A percentile compares a stretch with the other conserved stretches of the same genome.
Conservation (phyloP, 2,113 vertebrate genomes). For the Todiramphus chloris region DNA sequence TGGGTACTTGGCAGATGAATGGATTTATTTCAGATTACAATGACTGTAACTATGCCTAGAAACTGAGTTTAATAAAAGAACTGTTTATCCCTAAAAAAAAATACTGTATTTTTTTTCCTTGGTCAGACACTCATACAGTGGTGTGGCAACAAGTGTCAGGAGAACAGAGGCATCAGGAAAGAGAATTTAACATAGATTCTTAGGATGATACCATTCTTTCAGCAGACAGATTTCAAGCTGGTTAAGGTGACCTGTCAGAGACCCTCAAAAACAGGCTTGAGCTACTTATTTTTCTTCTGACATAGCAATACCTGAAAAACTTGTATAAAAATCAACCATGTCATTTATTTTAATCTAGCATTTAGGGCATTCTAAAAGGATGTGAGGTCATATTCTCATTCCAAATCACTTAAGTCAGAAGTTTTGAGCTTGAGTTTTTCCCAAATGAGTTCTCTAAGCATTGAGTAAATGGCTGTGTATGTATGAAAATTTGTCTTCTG, state of each 20-base stretch:
- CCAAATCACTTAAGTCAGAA: not conserved
- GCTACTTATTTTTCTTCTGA: not conserved
- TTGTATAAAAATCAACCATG: rapidly evolving
- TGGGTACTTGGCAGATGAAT: not conserved
- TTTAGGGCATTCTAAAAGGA: not conserved
- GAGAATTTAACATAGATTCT: not conserved
- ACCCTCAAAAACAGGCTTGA: not conserved
- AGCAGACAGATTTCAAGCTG: not conserved
- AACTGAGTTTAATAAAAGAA: not conserved
- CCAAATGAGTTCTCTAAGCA: not conserved
- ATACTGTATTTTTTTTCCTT: not conserved
- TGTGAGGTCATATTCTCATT: not conserved
- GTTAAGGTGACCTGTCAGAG: not conserved
- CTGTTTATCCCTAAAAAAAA: not conserved
- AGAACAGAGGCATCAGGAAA: not conserved
- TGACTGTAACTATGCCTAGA: not conserved
- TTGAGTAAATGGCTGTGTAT: not conserved
- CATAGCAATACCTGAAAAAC: not conserved
- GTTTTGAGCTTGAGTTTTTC: not conserved
- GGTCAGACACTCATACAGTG: not conserved
- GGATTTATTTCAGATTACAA: not conserved
- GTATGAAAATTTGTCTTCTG: not conserved
- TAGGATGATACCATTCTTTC: not conserved
- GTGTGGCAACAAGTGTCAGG: not conserved
- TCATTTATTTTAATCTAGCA: not conserved